These are phyloP conservation scores for Drosophila mulleri DNA, from an alignment of 2,888 invertebrate species.

Conservation along the genomic window DNA sequence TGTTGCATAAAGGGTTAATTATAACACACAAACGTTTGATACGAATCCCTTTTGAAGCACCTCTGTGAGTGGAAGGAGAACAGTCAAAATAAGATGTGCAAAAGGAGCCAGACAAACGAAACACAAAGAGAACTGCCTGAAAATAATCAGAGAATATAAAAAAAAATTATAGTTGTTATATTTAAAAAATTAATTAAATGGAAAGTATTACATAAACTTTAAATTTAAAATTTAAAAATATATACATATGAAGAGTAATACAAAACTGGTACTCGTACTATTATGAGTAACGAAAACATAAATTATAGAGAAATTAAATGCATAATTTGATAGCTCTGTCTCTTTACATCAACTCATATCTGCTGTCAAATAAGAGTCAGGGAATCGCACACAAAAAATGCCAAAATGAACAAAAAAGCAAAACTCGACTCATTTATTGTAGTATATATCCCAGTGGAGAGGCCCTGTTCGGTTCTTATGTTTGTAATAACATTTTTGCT, in stretches of 20 bases:
- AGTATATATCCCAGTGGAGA: slow-evolving; percentile 38
- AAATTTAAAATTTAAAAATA: too few relatives aligned
- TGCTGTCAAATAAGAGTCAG: neutral
- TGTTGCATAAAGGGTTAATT: slow-evolving; percentile 69
- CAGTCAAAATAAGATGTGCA: neutral
- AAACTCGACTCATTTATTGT: slow-evolving; percentile 26
- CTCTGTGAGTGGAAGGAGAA: neutral
- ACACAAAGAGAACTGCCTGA: neutral
- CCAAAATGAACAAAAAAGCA: neutral
- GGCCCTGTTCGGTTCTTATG: slow-evolving; percentile 31
- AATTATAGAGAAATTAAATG: neutral
- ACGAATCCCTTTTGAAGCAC: slow-evolving; percentile 5
- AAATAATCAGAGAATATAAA: too few relatives aligned
- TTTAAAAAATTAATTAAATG: neutral
- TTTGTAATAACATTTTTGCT: slow-evolving; percentile 76
- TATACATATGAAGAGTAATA: too few relatives aligned
- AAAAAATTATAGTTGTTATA: neutral
- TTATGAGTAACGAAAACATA: too few relatives aligned
- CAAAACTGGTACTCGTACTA: too few relatives aligned
- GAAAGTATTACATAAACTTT: neutral
- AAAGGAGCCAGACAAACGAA: neutral
- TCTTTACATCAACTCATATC: neutral
- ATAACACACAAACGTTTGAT: slow-evolving; percentile 52
- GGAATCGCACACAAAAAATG: slow-evolving; percentile 14
- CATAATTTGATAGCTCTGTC: slow-evolving; percentile 1